Percentiles rank a stretch among this genome's conserved stretches.
Evolutionary conservation across 2,113 vertebrate species (phyloP).

Genomic region (Setophaga coronata): DNA sequence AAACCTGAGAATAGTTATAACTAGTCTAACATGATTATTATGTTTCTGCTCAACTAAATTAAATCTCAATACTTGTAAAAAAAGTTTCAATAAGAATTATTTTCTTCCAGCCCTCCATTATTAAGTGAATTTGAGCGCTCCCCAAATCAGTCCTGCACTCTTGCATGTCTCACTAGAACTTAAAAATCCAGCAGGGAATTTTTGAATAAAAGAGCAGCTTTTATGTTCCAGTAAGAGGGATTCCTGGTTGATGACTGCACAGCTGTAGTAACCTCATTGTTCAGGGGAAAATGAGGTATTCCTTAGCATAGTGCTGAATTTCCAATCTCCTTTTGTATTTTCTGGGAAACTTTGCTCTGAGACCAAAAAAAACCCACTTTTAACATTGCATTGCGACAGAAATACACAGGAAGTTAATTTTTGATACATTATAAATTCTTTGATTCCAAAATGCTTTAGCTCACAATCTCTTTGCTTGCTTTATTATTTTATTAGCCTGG

Average conservation of each 20-base stretch:
- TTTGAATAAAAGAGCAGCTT: neutral
- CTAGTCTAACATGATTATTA: neutral
- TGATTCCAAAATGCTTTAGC: neutral
- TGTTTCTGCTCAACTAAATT: conserved; percentile 5
- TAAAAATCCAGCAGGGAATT: neutral
- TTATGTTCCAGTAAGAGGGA: neutral
- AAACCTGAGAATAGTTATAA: conserved; percentile 18
- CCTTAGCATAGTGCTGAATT: neutral
- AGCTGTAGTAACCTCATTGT: neutral
- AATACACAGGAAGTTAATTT: neutral
- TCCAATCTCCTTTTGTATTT: neutral
- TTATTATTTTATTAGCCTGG: neutral
- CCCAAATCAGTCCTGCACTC: neutral
- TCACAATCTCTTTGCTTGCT: neutral
- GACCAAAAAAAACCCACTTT: neutral
- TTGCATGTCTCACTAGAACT: neutral
- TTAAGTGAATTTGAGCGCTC: neutral
- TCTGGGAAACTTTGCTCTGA: neutral
- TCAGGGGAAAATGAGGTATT: neutral
- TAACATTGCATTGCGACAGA: neutral
- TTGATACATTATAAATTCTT: neutral
- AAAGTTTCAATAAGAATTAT: neutral
- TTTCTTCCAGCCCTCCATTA: neutral
- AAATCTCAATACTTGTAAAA: neutral
- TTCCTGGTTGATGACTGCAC: neutral